Evolutionary conservation across 1,140 invertebrate genomes (phyloP).

Genomic region (Nasonia vitripennis): DNA sequence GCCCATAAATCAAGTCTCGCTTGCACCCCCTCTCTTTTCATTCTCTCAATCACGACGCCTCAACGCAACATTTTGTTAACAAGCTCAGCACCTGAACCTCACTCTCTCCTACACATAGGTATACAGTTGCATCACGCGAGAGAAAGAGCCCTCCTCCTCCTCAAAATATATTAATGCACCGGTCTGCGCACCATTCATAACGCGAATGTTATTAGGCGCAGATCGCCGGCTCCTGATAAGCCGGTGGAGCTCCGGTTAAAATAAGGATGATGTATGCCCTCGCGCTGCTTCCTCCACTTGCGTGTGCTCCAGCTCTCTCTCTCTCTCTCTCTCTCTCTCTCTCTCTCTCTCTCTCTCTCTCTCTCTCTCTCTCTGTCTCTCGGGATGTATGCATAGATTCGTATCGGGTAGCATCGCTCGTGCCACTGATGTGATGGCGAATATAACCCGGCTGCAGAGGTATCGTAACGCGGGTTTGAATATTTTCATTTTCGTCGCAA

Average conservation of each 20-base stretch:
- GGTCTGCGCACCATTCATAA: neutral
- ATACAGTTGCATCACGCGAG: neutral
- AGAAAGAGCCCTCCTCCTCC: neutral
- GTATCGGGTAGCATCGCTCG: neutral
- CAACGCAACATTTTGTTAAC: neutral
- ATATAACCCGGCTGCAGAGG: too few species aligned
- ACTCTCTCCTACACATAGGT: neutral
- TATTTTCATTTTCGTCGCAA: too few species aligned
- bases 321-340: too few species aligned
- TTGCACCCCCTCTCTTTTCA: neutral
- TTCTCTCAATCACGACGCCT: neutral
- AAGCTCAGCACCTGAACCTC: neutral
- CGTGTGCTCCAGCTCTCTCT: neutral
- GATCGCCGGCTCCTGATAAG: neutral
- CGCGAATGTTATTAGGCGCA: neutral
- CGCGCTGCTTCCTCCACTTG: neutral
- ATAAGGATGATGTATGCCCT: constrained; percentile 3
- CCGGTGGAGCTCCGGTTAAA: neutral
- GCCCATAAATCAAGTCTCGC: neutral
- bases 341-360: too few species aligned
- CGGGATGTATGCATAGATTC: constrained; percentile 1
- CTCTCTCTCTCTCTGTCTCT: too few species aligned
- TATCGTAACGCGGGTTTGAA: too few species aligned
- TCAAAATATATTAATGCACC: neutral
- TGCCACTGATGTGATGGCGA: neutral